Evolutionary conservation across 2,113 vertebrate species (phyloP).

Genomic region (Kryptolebias marmoratus): DNA sequence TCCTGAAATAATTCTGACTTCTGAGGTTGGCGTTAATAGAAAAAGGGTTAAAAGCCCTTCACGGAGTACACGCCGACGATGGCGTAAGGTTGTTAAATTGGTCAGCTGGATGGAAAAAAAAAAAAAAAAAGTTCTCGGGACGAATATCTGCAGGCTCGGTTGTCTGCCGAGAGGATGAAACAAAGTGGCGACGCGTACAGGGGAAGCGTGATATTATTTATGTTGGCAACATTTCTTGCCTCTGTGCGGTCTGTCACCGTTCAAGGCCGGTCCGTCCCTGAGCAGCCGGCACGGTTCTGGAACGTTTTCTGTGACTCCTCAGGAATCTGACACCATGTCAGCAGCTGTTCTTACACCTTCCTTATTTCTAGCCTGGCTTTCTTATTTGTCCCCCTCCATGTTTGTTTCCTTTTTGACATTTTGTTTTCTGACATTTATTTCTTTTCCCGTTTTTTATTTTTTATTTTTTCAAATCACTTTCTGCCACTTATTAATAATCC

Average conservation of each 20-base stretch:
- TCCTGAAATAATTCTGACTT: not conserved
- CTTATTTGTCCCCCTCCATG: not conserved
- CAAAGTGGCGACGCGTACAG: not conserved
- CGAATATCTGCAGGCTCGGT: constrained; percentile 18
- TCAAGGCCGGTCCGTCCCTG: constrained; percentile 32
- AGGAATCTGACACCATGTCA: constrained; percentile 67
- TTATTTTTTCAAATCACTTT: constrained; percentile 22
- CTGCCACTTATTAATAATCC: constrained; percentile 33
- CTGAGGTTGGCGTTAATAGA: not conserved
- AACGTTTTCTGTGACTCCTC: constrained; percentile 68
- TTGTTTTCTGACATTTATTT: constrained; percentile 40
- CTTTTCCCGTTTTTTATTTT: constrained; percentile 50
- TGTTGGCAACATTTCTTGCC: constrained; percentile 39
- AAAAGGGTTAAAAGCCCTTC: not conserved
- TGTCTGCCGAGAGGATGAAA: not conserved
- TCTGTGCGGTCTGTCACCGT: constrained; percentile 28
- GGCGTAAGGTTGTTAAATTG: constrained; percentile 24
- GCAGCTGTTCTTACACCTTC: constrained; percentile 46
- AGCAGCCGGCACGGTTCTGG: constrained; percentile 30
- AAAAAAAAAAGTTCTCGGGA: not conserved
- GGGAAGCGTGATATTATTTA: constrained; percentile 30
- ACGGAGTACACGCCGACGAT: too few species aligned
- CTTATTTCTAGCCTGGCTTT: constrained; percentile 53
- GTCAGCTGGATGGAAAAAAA: not conserved
- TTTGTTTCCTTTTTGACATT: not conserved